phyloP scores from a whole-genome alignment of 1,140 invertebrate species.

The Bombus balteatus region DNA sequence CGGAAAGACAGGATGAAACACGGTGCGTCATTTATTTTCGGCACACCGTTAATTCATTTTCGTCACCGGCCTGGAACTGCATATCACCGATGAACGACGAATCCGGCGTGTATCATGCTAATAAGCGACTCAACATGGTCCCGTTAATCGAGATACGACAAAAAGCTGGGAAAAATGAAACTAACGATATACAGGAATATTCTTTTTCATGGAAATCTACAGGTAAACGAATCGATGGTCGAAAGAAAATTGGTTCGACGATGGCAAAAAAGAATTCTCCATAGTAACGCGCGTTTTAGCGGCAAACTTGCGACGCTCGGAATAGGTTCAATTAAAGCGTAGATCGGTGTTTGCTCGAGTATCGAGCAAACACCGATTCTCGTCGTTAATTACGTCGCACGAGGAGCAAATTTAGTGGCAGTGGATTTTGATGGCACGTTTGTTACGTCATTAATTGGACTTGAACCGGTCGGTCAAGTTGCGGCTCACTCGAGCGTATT shows the following conservation, averaged over 20 bases:
- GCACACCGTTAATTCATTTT: background rate
- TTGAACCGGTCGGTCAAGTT: background rate
- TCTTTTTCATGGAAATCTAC: background rate
- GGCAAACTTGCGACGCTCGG: background rate
- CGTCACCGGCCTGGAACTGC: too few relatives aligned
- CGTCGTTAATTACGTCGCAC: conserved; percentile 27
- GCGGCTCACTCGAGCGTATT: conserved; percentile 6
- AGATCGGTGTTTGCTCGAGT: background rate
- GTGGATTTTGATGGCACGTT: conserved; percentile 27
- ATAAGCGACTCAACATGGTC: background rate
- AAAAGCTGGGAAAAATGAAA: background rate
- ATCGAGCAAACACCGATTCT: background rate
- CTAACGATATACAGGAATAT: background rate
- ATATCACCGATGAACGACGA: background rate
- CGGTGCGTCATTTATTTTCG: background rate
- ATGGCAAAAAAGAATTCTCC: background rate
- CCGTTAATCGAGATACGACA: background rate
- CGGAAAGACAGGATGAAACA: background rate
- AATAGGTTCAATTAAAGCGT: background rate
- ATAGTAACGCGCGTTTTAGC: background rate
- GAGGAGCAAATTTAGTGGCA: background rate
- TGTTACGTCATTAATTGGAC: conserved; percentile 41
- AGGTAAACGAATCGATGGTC: background rate
- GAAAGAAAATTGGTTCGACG: background rate
- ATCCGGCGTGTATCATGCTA: background rate